These are phyloP conservation scores for Melieria omissa DNA, from an alignment of 2,888 invertebrate species.

Conservation along the genomic window DNA sequence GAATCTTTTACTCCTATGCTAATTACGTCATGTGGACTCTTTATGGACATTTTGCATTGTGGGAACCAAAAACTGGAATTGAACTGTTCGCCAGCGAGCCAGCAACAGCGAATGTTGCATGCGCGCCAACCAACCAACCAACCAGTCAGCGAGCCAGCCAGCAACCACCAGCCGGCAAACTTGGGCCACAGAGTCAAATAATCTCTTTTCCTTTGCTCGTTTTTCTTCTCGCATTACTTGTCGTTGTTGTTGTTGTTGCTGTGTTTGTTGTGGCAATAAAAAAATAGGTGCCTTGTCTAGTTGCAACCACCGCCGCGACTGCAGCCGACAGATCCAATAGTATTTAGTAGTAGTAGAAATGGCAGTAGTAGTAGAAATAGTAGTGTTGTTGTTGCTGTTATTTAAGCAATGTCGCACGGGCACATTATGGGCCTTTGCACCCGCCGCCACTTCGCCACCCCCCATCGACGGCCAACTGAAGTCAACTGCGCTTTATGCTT, in stretches of 20 bases:
- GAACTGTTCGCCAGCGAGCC: slow-evolving; percentile 46
- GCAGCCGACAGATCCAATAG: slow-evolving; percentile 10
- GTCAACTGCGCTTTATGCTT: slow-evolving; percentile 53
- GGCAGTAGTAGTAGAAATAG: slow-evolving; percentile 10
- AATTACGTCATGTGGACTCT: slow-evolving; percentile 64
- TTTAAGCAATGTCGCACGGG: slow-evolving; percentile 49
- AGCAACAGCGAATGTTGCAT: slow-evolving; percentile 21
- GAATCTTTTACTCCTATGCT: slow-evolving; percentile 59
- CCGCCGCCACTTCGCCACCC: not conserved
- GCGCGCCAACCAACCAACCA: slow-evolving; percentile 10
- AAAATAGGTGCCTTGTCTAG: slow-evolving; percentile 43
- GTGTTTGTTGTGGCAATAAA: slow-evolving; percentile 42
- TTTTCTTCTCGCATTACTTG: slow-evolving; percentile 18
- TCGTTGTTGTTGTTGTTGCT: slow-evolving; percentile 44
- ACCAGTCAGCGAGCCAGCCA: slow-evolving; percentile 14
- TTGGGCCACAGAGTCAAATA: slow-evolving; percentile 5
- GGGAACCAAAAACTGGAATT: slow-evolving; percentile 65
- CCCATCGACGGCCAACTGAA: too few species aligned
- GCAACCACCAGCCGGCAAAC: slow-evolving; percentile 23
- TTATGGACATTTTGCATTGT: slow-evolving; percentile 64
- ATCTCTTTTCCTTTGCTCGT: slow-evolving; percentile 5
- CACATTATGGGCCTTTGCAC: slow-evolving; percentile 44
- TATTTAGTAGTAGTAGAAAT: slow-evolving; percentile 18
- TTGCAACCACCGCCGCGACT: slow-evolving; percentile 10
- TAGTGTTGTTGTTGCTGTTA: slow-evolving; percentile 45